Evolutionary conservation across 2,888 invertebrate genomes (phyloP).

Genomic region (Ametastegia equiseti): DNA sequence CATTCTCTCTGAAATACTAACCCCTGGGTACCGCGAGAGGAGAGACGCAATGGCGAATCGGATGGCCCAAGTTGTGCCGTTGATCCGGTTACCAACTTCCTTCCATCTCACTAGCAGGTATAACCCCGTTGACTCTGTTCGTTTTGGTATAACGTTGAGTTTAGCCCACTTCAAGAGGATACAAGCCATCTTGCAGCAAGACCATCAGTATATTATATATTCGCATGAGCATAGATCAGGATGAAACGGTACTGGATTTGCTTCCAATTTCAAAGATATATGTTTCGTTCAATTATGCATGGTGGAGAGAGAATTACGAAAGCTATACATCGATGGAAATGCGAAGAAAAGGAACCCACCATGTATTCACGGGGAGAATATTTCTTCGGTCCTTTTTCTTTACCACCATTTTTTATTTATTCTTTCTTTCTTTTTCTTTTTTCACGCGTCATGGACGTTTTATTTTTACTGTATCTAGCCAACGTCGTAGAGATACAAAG

Average conservation of each 20-base stretch:
- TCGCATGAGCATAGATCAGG: not conserved
- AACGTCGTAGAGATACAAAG: not conserved
- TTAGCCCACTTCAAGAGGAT: not conserved
- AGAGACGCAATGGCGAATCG: not conserved
- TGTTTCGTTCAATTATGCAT: not conserved
- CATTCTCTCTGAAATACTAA: constrained; percentile 21
- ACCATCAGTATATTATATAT: not conserved
- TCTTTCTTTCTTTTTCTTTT: not conserved
- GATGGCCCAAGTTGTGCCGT: constrained; percentile 28
- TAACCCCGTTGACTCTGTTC: constrained; percentile 3
- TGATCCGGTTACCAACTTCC: constrained; percentile 30
- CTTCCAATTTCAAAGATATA: not conserved
- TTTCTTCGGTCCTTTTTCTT: not conserved
- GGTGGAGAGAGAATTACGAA: not conserved
- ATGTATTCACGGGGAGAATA: not conserved
- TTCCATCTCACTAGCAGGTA: not conserved
- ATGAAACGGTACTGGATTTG: not conserved
- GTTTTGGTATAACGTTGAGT: not conserved
- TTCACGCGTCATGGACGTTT: not conserved
- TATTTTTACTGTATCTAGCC: not conserved
- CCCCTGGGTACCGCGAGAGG: not conserved
- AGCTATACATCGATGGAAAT: not conserved
- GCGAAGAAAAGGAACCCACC: not conserved
- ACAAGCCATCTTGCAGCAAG: not conserved
- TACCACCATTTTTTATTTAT: not conserved